phyloP scores from a whole-genome alignment of 2,797 vertebrate genomes.

The Setipinna tenuifilis region DNA sequence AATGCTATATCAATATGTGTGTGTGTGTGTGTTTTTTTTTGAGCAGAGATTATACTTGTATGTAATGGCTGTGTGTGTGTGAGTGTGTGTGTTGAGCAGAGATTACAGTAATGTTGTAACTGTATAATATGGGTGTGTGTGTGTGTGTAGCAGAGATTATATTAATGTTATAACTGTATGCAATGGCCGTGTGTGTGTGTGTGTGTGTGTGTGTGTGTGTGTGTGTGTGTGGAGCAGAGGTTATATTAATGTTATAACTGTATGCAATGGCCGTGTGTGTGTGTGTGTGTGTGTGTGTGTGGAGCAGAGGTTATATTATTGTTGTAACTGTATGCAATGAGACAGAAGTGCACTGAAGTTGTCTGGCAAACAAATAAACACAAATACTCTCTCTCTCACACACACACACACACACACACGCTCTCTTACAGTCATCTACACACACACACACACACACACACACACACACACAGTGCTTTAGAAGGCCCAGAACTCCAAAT shows the following conservation, averaged over 20 bases:
- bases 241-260: too few species aligned
- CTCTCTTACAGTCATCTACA: conserved; percentile 62
- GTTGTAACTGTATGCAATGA: background rate
- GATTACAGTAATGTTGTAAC: too few species aligned
- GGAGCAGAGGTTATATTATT: background rate
- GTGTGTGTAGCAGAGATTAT: too few species aligned
- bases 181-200: background rate
- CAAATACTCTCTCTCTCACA: conserved; percentile 10
- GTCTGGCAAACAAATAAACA: conserved; percentile 33
- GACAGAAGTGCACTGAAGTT: background rate
- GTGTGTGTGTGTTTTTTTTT: background rate
- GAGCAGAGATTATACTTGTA: too few species aligned
- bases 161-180: too few species aligned
- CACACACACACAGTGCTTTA: conserved; percentile 11
- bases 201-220: background rate
- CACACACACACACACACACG: conserved; percentile 38
- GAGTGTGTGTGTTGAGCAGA: too few species aligned
- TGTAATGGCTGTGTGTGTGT: too few species aligned
- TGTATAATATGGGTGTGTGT: too few species aligned
- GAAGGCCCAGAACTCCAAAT: background rate
- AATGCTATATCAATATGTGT: background rate
- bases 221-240: too few species aligned
- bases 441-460: conserved; percentile 35
- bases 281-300: background rate
- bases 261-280: too few species aligned